These are phyloP conservation scores for Notechis scutatus DNA, from an alignment of 2,113 vertebrate genomes.

Conservation along the genomic window DNA sequence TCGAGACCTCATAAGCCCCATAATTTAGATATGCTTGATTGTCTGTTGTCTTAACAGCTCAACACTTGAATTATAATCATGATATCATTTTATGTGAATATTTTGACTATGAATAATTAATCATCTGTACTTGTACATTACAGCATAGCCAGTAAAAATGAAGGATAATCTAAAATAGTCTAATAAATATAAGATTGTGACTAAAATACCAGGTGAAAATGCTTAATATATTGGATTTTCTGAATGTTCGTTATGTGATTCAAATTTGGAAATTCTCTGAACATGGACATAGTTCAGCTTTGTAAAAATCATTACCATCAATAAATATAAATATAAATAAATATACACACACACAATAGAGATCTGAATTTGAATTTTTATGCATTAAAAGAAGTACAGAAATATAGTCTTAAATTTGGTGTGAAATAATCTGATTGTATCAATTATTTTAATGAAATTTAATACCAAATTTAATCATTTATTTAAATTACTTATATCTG, in stretches of 20 bases:
- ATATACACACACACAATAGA: background rate
- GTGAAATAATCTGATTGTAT: constrained; percentile 19
- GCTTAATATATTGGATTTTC: background rate
- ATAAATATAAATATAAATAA: too few species aligned
- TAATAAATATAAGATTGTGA: background rate
- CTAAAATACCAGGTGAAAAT: background rate
- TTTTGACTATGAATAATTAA: background rate
- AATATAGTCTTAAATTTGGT: background rate
- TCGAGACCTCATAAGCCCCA: background rate
- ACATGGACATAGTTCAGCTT: constrained; percentile 30
- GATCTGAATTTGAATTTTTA: constrained; percentile 23
- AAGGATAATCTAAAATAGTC: background rate
- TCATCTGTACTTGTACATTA: background rate
- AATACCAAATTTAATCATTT: constrained; percentile 46
- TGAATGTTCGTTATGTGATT: background rate
- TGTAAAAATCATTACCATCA: constrained; percentile 31
- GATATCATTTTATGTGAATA: background rate
- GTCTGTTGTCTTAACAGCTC: background rate
- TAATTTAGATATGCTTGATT: background rate
- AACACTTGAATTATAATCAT: background rate
- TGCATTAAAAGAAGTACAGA: constrained; percentile 8
- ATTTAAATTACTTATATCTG: constrained; percentile 34
- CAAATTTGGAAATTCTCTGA: background rate
- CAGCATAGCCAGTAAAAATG: background rate
- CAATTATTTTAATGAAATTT: constrained; percentile 24